A percentile compares a stretch with the other conserved stretches of the same genome.
Conservation (phyloP, 1,140 invertebrate species). For the Reticulitermes speratus region DNA sequence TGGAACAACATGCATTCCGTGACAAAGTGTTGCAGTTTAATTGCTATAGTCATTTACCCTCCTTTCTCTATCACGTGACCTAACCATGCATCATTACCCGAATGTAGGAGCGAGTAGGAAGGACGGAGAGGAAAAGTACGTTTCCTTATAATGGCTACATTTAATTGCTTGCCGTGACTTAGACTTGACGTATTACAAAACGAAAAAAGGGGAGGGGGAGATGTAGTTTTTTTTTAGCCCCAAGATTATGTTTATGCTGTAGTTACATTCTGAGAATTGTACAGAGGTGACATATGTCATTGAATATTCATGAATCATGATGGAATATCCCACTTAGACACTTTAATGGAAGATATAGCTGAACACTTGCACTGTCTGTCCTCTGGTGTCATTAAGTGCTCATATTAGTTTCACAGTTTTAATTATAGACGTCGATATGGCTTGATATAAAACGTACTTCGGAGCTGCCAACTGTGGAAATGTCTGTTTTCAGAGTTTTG, state of each 20-base stretch:
- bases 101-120: background rate
- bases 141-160: slow-evolving; percentile 12
- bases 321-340: background rate
- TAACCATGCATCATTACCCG: slow-evolving; percentile 10
- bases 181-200: slow-evolving; percentile 2
- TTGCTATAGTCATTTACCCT: background rate
- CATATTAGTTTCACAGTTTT: background rate
- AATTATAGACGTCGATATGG: background rate
- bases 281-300: background rate
- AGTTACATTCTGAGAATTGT: background rate
- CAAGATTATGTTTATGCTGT: background rate
- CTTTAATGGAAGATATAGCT: no score
- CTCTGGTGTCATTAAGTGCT: background rate
- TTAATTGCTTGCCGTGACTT: slow-evolving; percentile 18
- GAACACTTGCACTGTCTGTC: background rate
- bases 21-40: slow-evolving; percentile 7
- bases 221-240: background rate
- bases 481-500: no score
- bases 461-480: no score
- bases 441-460: no score
- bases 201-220: background rate
- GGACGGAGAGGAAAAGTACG: background rate
- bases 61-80: background rate
- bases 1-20: slow-evolving; percentile 17
- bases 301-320: background rate